Evolutionary conservation across 2,797 vertebrate species (phyloP), one percentile per base, ranked within the genome.

Genomic region (Erithacus rubecula): DNA sequence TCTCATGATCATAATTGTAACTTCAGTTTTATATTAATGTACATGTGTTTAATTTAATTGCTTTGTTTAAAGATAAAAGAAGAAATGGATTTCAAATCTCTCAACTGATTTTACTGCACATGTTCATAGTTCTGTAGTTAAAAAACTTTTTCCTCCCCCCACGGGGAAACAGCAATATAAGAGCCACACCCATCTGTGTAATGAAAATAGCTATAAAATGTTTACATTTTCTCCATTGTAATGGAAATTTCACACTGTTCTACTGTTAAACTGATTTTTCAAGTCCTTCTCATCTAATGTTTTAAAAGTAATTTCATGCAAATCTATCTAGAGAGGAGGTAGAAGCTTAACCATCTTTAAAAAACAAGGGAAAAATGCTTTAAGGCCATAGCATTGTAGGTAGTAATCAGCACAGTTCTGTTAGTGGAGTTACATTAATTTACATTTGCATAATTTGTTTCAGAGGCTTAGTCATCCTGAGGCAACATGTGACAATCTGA

Each of bases 31-130:
- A 89, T 85, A 93, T 94, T 93, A 95, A 92, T 68, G 83, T 94
- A 96, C 93, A 96, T 58, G 47, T 92, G 87, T 95, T 96, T 94
- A 87, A 95, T 95, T 88, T 96, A 96, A 96, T 96, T 94, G 89
- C 72, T 94, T 87, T 93, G 49, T 95, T 92, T 92, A 91, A 92
- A 95, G 95, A 96, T 94, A 95, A 95, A 96, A 94, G 81, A 81
- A 76, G 87, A 94, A 90, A 67, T 60, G 68, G 75, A 94, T 95
- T 95, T 96, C 51, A 94, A 96, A 92, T 89, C 64, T 92, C 78
- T 91, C 68, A 26, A 71, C 81, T 87, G 93, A 96, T 96, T 96
- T 95, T 87, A 87, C 58, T 65, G 75, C 89, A 95, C 39, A 75
- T 75, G 87, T 92, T 96, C 92, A 83, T 34, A 87, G 78, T 47